Evolutionary conservation across 2,888 invertebrate species (phyloP).

Genomic region (Congeria kusceri): DNA sequence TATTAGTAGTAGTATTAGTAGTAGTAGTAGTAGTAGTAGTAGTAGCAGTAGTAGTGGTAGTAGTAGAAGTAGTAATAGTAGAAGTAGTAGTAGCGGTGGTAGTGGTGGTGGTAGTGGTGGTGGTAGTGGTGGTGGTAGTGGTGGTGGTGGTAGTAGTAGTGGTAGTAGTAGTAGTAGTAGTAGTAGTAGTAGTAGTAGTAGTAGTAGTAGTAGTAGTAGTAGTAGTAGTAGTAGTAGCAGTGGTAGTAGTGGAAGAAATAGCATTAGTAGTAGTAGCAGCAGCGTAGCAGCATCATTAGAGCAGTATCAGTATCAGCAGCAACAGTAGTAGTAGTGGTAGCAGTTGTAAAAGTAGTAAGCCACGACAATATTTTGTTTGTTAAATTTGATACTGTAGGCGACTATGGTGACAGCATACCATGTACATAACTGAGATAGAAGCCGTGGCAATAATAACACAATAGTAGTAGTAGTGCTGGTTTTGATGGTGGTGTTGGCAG

Average conservation of each 20-base stretch:
- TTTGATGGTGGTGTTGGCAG: too few relatives aligned
- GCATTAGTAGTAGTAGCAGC: slow-evolving; percentile 1
- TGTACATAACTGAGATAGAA: too few relatives aligned
- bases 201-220: not conserved
- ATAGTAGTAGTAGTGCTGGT: slow-evolving; percentile 7
- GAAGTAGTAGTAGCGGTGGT: slow-evolving; percentile 8
- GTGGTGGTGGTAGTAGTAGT: not conserved
- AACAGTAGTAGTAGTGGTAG: slow-evolving; percentile 4
- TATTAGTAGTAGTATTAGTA: not conserved
- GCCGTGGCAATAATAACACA: too few relatives aligned
- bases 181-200: not conserved
- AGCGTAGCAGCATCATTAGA: not conserved
- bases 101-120: not conserved
- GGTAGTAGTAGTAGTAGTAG: not conserved
- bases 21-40: slow-evolving; percentile 7
- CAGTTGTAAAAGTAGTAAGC: not conserved
- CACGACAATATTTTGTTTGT: too few relatives aligned
- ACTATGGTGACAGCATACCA: too few relatives aligned
- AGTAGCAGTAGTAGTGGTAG: slow-evolving; percentile 3
- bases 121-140: not conserved
- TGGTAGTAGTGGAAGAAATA: not conserved
- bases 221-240: slow-evolving; percentile 6
- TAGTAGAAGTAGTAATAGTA: slow-evolving; percentile 4
- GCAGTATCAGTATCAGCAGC: not conserved
- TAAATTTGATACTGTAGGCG: too few relatives aligned